Base-by-base conservation (phyloP, 2,797 vertebrate species). In the Malurus splendens region DNA sequence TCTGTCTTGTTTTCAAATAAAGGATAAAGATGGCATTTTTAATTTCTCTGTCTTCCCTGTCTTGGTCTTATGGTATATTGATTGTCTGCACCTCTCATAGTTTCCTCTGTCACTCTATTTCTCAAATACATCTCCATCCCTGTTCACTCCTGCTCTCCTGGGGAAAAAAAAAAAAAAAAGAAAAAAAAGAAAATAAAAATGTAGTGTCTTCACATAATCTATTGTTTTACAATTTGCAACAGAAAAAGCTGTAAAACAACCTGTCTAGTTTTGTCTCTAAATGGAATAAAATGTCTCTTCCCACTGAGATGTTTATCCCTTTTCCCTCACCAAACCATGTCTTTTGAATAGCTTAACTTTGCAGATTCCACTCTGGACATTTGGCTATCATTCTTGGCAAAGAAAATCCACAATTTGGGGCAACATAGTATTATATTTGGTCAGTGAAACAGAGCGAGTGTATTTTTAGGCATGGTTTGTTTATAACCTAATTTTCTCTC, bases 401-500 rank as follows among this genome's bases (percentile, higher is more conserved):
- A 94, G 77, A 96, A 94, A 97, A 96, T 93, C 77, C 95, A 75
- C 60, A 90, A 57, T 95, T 92, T 95, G 82, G 36, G 74, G 25
- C 18, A 64, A 94, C 92, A 81, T 44, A 88, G 66, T 87, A 93
- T 96, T 94, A 59, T 61, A 94, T 96, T 95, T 82, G 86, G 68
- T 93, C 73, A 91, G 57, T 92, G 88, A 87, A 96, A 90, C 61
- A 94, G 85, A 90, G 27, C n/a, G 87, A 95, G 93, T 95, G 87
- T 95, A 96, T 96, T 97, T 97, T 97, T 96, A 96, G 92, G 42
- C 76, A 90, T 50, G 90, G 78, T 73, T 96, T 97, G 94, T 96
- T 97, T 97, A 95, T 96, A 96, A 96, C 93, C 88, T 96, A 93
- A 94, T 96, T 97, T 96, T 95, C 86, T 86, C 88, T 96, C 93